phyloP scores from a whole-genome alignment of 1,140 invertebrate genomes.

The Saccostrea glomerata region DNA sequence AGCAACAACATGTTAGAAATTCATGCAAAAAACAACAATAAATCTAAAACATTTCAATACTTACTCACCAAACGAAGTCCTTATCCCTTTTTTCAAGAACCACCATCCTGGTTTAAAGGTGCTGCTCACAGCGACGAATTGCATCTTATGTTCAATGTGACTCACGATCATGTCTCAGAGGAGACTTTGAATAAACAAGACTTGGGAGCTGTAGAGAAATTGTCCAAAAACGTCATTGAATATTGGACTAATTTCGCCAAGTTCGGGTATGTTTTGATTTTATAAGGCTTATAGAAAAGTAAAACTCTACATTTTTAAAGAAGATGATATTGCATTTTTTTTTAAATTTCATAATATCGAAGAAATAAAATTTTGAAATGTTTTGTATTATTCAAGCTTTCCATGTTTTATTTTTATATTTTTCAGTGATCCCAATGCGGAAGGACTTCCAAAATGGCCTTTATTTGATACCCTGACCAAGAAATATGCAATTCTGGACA shows the following conservation, averaged over 20 bases:
- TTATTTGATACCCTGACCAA: slow-evolving; percentile 1
- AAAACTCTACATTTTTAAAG: background rate
- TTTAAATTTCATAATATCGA: background rate
- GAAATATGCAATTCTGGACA: background rate
- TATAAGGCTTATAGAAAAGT: too few relatives aligned
- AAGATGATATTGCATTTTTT: background rate
- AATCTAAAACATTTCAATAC: slow-evolving; percentile 55
- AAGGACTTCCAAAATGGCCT: slow-evolving; percentile 44
- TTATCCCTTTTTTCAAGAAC: background rate
- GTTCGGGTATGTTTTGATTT: slow-evolving; percentile 88
- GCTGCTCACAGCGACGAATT: slow-evolving; percentile 57
- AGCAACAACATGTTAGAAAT: slow-evolving; percentile 21
- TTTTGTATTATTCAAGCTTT: background rate
- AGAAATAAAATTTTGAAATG: background rate
- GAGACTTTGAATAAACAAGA: background rate
- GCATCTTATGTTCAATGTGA: slow-evolving; percentile 1
- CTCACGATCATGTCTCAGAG: background rate
- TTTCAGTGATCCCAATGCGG: slow-evolving; percentile 52
- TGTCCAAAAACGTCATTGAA: slow-evolving; percentile 93
- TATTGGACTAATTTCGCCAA: slow-evolving; percentile 96
- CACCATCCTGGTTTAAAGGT: slow-evolving; percentile 48
- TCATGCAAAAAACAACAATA: slow-evolving; percentile 10
- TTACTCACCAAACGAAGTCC: slow-evolving; percentile 26
- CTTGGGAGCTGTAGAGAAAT: slow-evolving; percentile 83
- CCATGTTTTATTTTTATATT: background rate